Base-by-base conservation (phyloP, 2,888 invertebrate genomes). In the Altica lythri region DNA sequence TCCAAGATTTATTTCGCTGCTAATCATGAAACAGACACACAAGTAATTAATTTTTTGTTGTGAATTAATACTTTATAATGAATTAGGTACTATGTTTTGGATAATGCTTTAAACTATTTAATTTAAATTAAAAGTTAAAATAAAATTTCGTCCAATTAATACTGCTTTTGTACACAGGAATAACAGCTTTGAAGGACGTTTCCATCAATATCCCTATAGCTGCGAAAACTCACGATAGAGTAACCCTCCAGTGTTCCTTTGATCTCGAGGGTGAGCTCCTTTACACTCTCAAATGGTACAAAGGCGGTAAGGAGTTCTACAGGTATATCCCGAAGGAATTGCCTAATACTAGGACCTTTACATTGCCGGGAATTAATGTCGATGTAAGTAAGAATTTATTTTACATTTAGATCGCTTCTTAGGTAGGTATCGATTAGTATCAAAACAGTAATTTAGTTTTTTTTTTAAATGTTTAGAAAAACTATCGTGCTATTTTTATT, bases 251-350 rank as follows among this genome's bases (percentile, higher is more conserved):
- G 68, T 90, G 90, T 76, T 82, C 81, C 63, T 90, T 88, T 81
- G 85, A 89, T 74, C 78, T 90, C 50, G 86, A 87, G 72, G 83
- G 84, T 40, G 88, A 89, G 66, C 83, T 83, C 1, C 77, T 90
- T n/a, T 90, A 90, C 77, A 86, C 88, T 53, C 86, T 90, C 62
- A 90, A 90, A 76, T 90, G 90, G 90, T 90, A 90, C 79, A 83
- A 88, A 64, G 88, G 89, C 4, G 72, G 80, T 12, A 81, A 85
- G 60, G 90, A 90, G 74, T 90, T 90, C 80, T 90, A 86, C 78
- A 81, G 90, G 72, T 90, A 83, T 72, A 84, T 89, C 63, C 90
- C 90, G 1, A 89, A 90, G 72, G 90, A 90, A 73, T 75, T 86
- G 61, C 90, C 89, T 2, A 86, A 86, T 64, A 88, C 86, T 18